phyloP scores from a whole-genome alignment of 2,888 invertebrate species.

The Nemapogon koenigi region DNA sequence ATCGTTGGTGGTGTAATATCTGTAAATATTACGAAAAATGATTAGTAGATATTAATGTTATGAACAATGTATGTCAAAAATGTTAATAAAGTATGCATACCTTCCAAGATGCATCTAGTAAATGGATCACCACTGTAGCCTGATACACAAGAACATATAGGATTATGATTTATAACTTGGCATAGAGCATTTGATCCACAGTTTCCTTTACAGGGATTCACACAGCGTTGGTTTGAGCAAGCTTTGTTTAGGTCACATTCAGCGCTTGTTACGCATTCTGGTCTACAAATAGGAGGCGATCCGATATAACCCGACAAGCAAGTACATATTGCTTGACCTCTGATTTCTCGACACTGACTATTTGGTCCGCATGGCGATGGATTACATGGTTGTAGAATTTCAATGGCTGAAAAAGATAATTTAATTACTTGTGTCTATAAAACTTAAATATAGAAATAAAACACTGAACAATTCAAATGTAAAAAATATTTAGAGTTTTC shows the following conservation, averaged over 20 bases:
- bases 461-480: too few species aligned
- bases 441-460: background rate
- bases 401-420: conserved; percentile 18
- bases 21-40: too few species aligned
- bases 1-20: conserved; percentile 32
- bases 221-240: conserved; percentile 74
- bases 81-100: conserved; percentile 37
- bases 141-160: conserved; percentile 71
- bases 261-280: conserved; percentile 73
- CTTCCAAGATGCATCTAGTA: conserved; percentile 67
- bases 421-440: background rate
- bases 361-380: conserved; percentile 78
- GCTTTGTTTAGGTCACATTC: conserved; percentile 72
- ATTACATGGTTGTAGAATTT: conserved; percentile 66
- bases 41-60: conserved; percentile 1
- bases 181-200: conserved; percentile 76
- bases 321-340: conserved; percentile 74
- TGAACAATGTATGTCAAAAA: conserved; percentile 4
- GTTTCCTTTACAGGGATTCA: conserved; percentile 75
- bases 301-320: conserved; percentile 72
- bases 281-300: conserved; percentile 74
- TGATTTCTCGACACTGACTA: conserved; percentile 70
- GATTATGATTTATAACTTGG: conserved; percentile 76
- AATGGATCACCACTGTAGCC: conserved; percentile 79
- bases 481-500: too few species aligned